Evolutionary conservation across 2,888 invertebrate genomes (phyloP).

Genomic region (Trichogramma dendrolimi): DNA sequence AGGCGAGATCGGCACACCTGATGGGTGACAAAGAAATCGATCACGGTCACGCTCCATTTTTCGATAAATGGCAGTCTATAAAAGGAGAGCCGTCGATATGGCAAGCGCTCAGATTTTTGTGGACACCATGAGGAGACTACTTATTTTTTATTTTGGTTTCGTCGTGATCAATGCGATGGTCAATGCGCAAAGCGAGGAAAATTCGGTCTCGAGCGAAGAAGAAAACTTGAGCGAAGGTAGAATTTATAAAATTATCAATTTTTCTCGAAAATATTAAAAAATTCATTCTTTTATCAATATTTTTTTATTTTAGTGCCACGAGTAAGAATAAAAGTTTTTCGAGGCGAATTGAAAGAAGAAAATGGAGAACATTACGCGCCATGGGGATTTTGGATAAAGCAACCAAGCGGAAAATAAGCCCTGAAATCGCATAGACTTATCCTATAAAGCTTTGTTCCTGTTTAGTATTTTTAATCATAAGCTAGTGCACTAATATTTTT

Average conservation of each 20-base stretch:
- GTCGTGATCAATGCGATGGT: too few relatives aligned
- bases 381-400: slow-evolving; percentile 49
- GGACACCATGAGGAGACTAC: slow-evolving; percentile 11
- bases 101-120: not conserved
- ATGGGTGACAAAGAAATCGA: slow-evolving; percentile 15
- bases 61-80: slow-evolving; percentile 4
- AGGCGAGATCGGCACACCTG: slow-evolving; percentile 18
- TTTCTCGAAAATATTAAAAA: not conserved
- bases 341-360: slow-evolving; percentile 41
- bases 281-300: slow-evolving; percentile 2
- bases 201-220: slow-evolving; percentile 3
- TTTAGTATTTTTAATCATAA: not conserved
- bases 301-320: slow-evolving; percentile 32
- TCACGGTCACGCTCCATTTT: slow-evolving; percentile 31
- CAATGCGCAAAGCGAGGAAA: too few relatives aligned
- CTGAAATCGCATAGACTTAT: not conserved
- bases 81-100: slow-evolving; percentile 13
- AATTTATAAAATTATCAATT: slow-evolving; percentile 7
- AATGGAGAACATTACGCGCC: slow-evolving; percentile 42
- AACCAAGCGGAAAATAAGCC: slow-evolving; percentile 34
- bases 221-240: slow-evolving; percentile 19
- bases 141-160: not conserved
- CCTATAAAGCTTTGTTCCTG: not conserved
- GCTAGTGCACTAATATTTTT: not conserved
- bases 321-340: slow-evolving; percentile 47